A percentile compares a stretch with the other conserved stretches of the same genome.
These are phyloP conservation scores for Sebastes jordani DNA, from an alignment of 2,797 vertebrate species.

Conservation along the genomic window DNA sequence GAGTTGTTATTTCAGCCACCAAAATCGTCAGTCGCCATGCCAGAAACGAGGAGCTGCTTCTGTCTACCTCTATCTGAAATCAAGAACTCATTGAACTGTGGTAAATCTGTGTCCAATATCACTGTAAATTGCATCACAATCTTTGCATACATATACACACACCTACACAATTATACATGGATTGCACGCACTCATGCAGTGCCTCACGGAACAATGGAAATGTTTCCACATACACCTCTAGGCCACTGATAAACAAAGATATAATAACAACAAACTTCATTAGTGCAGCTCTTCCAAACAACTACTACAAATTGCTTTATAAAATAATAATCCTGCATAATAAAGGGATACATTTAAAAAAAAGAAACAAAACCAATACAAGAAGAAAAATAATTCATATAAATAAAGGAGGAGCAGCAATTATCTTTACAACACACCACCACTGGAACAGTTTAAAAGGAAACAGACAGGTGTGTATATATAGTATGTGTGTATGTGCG, in stretches of 20 bases:
- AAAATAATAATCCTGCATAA: constrained; percentile 4
- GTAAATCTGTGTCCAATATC: background rate
- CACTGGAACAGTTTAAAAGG: constrained; percentile 1
- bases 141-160: background rate
- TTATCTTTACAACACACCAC: constrained; percentile 18
- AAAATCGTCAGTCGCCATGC: background rate
- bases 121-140: background rate
- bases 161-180: background rate
- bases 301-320: background rate
- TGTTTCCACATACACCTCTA: background rate
- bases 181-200: background rate
- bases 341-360: background rate
- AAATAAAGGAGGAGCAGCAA: constrained; percentile 13
- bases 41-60: background rate
- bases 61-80: background rate
- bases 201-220: no score
- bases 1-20: background rate
- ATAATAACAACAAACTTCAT: background rate
- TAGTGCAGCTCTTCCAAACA: background rate
- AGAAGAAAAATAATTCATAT: background rate
- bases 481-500: background rate
- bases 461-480: background rate
- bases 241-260: background rate
- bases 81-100: background rate
- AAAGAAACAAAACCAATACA: background rate